A percentile compares a stretch with the other conserved stretches of the same genome.
phyloP scores from a whole-genome alignment of 2,888 invertebrate species.

The Leptarthrus brevirostris region DNA sequence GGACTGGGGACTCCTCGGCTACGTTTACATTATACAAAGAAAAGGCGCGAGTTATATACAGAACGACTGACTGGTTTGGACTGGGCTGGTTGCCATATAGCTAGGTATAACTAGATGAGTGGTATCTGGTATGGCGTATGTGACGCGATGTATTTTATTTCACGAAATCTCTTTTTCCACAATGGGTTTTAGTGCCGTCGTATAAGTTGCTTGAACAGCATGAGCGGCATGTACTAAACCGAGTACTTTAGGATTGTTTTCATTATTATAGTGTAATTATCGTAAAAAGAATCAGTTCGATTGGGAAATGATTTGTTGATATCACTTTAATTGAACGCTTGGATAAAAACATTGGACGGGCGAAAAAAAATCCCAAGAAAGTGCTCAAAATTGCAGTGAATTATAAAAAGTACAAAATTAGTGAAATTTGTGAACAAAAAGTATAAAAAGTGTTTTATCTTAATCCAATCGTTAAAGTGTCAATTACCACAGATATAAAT shows the following conservation, averaged over 20 bases:
- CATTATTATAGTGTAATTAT: conserved; percentile 52
- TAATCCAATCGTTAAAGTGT: neutral
- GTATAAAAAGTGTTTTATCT: neutral
- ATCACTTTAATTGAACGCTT: neutral
- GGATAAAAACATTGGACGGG: neutral
- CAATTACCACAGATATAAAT: conserved; percentile 1
- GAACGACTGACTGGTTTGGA: conserved; percentile 6
- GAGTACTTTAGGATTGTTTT: conserved; percentile 52
- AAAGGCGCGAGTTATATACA: conserved; percentile 1
- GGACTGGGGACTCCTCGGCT: neutral
- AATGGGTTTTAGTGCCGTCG: conserved; percentile 56
- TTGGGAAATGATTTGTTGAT: conserved; percentile 25
- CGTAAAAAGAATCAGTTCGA: conserved; percentile 45
- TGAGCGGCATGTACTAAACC: conserved; percentile 51
- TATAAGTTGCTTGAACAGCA: conserved; percentile 56
- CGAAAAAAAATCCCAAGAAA: neutral
- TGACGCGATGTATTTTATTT: conserved; percentile 52
- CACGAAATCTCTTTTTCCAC: conserved; percentile 55
- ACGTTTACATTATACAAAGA: conserved; percentile 15
- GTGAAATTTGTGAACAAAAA: neutral
- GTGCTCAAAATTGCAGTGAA: neutral
- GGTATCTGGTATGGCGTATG: conserved; percentile 9
- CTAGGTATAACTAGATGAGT: neutral
- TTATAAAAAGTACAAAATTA: neutral
- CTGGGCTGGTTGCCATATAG: neutral